Conservation (phyloP, 2,888 invertebrate species). For the Drosophila paracracens region DNA sequence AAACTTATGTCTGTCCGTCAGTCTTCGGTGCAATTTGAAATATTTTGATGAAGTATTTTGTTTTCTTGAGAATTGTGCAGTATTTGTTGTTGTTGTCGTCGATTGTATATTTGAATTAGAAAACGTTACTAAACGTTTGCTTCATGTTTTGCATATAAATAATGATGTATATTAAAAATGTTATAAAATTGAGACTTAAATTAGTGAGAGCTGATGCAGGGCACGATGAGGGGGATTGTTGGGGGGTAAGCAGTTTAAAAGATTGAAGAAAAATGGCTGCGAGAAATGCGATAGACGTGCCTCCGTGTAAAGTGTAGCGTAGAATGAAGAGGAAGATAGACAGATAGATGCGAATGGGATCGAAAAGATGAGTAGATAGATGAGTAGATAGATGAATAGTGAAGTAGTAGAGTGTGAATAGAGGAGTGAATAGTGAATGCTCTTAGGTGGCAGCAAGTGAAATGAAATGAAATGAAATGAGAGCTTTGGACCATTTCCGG, state of each 20-base stretch:
- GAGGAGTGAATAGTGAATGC: constrained; percentile 10
- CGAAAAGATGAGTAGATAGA: constrained; percentile 16
- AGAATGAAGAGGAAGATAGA: constrained; percentile 49
- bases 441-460: constrained; percentile 8
- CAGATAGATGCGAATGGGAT: constrained; percentile 20
- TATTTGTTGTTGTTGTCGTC: constrained; percentile 6
- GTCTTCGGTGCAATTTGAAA: constrained; percentile 65
- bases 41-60: constrained; percentile 1
- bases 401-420: background rate
- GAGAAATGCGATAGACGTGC: constrained; percentile 82
- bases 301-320: constrained; percentile 75
- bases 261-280: constrained; percentile 65
- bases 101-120: constrained; percentile 32
- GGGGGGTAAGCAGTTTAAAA: background rate
- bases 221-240: background rate
- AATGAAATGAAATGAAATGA: constrained; percentile 25
- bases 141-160: constrained; percentile 61
- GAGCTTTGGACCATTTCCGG: constrained; percentile 70
- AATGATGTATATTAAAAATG: constrained; percentile 46
- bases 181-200: constrained; percentile 56
- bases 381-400: constrained; percentile 7
- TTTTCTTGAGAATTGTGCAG: constrained; percentile 33
- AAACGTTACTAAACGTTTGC: constrained; percentile 47
- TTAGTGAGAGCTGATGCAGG: constrained; percentile 32
- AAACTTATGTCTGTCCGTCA: constrained; percentile 63